Base-by-base conservation (phyloP, 64 coral and sea anemone species). In the Montipora efflorescens region DNA sequence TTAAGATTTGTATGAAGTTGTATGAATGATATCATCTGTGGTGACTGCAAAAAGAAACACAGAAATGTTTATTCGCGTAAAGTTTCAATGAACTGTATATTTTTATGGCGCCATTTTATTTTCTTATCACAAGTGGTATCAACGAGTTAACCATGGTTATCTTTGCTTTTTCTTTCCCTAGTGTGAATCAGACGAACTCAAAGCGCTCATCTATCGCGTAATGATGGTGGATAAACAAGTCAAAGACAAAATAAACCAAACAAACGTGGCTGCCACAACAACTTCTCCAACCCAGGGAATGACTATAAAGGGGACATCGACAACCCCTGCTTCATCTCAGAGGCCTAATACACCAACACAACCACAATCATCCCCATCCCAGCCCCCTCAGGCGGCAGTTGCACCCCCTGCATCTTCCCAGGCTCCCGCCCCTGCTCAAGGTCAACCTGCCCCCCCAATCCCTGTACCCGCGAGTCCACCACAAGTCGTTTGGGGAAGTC, bases 131-230 rank as follows among this genome's bases (percentile, higher is more conserved):
- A 55, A 55, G 52, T 55, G 52, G 4, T 7, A 55, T 7, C 9
- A 55, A 55, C 5, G 5, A 7, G 52, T 55, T 55, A 55, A 55
- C 9, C 6, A 55, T 55, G 0, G 52, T 13, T 18, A 11, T 8
- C 52, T 44, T 44, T 9, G 14, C 44, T 66, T 71, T 72, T 51
- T 45, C 19, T 71, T 85, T 70, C 4, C 4, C 2, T 46, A 86
- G 82, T 86, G 82, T 50, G 82, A 86, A 70, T 86, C 82, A 86
- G 68, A 69, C 47, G 64, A 86, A 10, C 82, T 86, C 3, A 86
- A 86, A 49, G 12, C 67, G 3, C 66, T 86, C 15, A 86, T 86
- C 5, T 59, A 71, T 20, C 82, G 82, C n/a, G 66, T 86, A 5
- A 3, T 49, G 47, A 45, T 11, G 7, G 8, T 86, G 11, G 82